Base-by-base conservation (phyloP, 2,888 invertebrate genomes). In the Microdon myrmicae region DNA sequence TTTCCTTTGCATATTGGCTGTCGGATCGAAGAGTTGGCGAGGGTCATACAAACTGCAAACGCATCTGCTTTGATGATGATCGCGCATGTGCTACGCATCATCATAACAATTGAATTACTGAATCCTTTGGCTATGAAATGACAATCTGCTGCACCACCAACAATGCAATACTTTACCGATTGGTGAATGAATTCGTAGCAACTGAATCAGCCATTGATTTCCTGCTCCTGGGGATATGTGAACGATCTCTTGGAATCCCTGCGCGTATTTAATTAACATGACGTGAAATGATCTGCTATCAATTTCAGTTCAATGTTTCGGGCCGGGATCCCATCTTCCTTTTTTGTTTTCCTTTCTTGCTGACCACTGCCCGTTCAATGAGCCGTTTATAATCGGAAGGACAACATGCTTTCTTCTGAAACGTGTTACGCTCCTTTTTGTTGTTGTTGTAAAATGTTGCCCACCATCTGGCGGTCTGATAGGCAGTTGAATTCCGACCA, bases 1-100 rank as follows among this genome's bases (percentile, higher is more conserved):
- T 64, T 64, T 64, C 64, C 53, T 64, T 64, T 58, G 64, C 64
- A 64, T 64, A 64, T 64, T 58, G 51, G 37, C 32, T 51, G 44
- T 22, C 38, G 58, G 53, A 64, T 58, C 64, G 47, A 59, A 9
- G 43, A 43, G 32, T 26, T 3, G 20, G 8, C 28, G n/a, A 29
- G 55, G 39, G 39, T 35, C 38, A 37, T 23, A 31, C 9, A 58
- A 64, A 58, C 38, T 58, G 58, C 58, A 64, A 47, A 47, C 43
- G 53, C 64, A 64, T 64, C 64, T 64, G 64, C 45, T 17, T 13
- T 25, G 20, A 12, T 53, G 28, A 13, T 12, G 8, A 8, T 16
- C 4, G 13, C 12, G 26, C n/a, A 35, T 35, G 20, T n/a, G n/a
- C n/a, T n/a, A 61, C 38, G 51, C 41, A 53, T 64, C 51, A 47